Base-by-base conservation (phyloP, 2,888 invertebrate genomes). In the Tupiocoris notatus region DNA sequence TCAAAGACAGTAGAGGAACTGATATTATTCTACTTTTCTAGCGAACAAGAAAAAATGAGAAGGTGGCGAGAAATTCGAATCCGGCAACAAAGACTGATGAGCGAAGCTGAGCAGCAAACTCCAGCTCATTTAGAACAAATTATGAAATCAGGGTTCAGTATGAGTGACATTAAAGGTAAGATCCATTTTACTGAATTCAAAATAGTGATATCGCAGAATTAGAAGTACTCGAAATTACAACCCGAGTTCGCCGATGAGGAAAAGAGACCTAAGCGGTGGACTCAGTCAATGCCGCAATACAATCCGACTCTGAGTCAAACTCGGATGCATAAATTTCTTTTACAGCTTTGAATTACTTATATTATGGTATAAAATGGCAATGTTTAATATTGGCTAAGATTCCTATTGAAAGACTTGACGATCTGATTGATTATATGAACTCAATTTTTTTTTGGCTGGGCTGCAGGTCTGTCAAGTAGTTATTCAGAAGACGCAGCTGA, bases 1-100 rank as follows among this genome's bases (percentile, higher is more conserved):
- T n/a, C n/a, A n/a, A n/a, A n/a, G n/a, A n/a, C n/a, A n/a, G n/a
- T n/a, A n/a, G n/a, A n/a, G n/a, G n/a, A n/a, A n/a, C n/a, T n/a
- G n/a, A n/a, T n/a, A n/a, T n/a, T n/a, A n/a, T n/a, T n/a, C n/a
- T n/a, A n/a, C n/a, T n/a, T 54, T 82, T 83, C 39, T 81, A 92
- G 93, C 80, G 95, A 96, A 82, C 86, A 87, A 77, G 95, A 95
- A 82, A 96, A 96, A 83, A 86, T 89, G 61, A 88, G 91, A 20
- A 88, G 95, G 61, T 96, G 95, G 95, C 91, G 95, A 79, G 95
- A 96, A 82, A 95, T 96, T 75, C 92, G 93, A 83, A 89, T 92
- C 61, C 87, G 94, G 0, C 95, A 96, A 82, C 91, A 92, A 83
- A 88, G 92, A 65, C 85, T 95, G 3, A 88, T 91, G 85, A 89